A percentile compares a stretch with the other conserved stretches of the same genome.
Conservation (phyloP, 53 echinoderm and acorn worm genomes). For the Apostichopus leukothele region DNA sequence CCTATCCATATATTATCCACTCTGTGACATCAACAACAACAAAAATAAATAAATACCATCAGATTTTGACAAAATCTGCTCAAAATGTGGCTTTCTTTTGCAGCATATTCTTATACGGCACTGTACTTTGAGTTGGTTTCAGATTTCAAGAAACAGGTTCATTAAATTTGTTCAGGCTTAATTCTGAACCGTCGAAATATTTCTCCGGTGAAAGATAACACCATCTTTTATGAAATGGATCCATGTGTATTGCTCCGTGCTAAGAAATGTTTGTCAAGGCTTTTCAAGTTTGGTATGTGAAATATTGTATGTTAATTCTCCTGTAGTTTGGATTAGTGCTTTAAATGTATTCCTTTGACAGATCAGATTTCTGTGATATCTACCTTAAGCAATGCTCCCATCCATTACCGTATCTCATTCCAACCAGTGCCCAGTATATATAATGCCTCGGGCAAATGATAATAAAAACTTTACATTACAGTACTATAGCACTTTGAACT, state of each 20-base stretch:
- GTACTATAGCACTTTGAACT: no score
- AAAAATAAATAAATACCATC: no score
- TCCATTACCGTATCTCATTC: no score
- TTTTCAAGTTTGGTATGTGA: slow-evolving; percentile 18
- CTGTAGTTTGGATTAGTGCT: slow-evolving; percentile 9
- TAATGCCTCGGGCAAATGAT: no score
- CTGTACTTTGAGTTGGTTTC: background rate
- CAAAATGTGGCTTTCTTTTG: no score
- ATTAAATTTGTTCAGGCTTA: background rate
- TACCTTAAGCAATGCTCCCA: background rate
- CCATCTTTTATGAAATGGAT: background rate
- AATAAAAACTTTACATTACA: no score
- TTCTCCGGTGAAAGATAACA: background rate
- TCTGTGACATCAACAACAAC: no score
- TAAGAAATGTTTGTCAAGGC: slow-evolving; percentile 4
- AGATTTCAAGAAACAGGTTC: background rate
- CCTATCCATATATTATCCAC: no score
- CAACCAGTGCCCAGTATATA: no score
- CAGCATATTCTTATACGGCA: no score
- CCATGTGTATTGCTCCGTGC: slow-evolving; percentile 5
- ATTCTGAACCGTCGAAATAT: slow-evolving; percentile 2
- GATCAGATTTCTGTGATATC: slow-evolving; percentile 1
- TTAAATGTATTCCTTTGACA: slow-evolving; percentile 9
- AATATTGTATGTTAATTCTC: slow-evolving; percentile 15
- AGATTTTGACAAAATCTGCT: no score